Percentiles rank a stretch among this genome's conserved stretches.
Conservation (phyloP, 2,888 invertebrate genomes). For the Exocentrus adspersus region DNA sequence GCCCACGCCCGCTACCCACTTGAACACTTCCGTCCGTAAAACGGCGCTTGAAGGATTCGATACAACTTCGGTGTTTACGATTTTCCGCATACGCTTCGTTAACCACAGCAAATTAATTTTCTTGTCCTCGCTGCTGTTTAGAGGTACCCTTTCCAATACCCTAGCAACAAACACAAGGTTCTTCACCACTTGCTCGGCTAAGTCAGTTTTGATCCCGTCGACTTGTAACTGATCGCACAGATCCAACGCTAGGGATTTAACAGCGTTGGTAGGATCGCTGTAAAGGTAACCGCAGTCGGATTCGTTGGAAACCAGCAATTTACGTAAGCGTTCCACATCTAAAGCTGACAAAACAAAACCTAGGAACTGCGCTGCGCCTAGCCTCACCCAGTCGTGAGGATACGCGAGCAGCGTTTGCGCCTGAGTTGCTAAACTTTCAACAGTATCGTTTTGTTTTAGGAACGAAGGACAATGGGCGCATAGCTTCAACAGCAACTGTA, state of each 20-base stretch:
- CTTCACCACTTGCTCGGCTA: constrained; percentile 72
- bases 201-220: constrained; percentile 71
- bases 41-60: constrained; percentile 73
- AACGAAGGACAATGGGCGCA: constrained; percentile 71
- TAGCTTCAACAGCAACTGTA: constrained; percentile 77
- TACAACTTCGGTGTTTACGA: constrained; percentile 82
- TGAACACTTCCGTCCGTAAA: constrained; percentile 82
- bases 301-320: constrained; percentile 60
- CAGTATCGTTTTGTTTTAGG: constrained; percentile 66
- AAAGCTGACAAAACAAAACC: constrained; percentile 75
- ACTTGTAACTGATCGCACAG: constrained; percentile 79
- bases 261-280: constrained; percentile 69
- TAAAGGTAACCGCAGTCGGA: constrained; percentile 64
- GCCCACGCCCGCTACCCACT: constrained; percentile 82
- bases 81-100: constrained; percentile 76
- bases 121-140: constrained; percentile 59
- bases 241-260: constrained; percentile 78
- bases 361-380: constrained; percentile 80
- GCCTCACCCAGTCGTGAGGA: constrained; percentile 88
- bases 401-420: constrained; percentile 79
- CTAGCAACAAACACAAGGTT: constrained; percentile 66
- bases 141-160: constrained; percentile 69
- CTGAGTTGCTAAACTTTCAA: constrained; percentile 72
- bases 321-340: constrained; percentile 70
- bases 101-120: constrained; percentile 78